Evolutionary conservation across 2,113 vertebrate genomes (phyloP), one percentile per base, ranked within the genome.

Genomic region (Bufo bufo): DNA sequence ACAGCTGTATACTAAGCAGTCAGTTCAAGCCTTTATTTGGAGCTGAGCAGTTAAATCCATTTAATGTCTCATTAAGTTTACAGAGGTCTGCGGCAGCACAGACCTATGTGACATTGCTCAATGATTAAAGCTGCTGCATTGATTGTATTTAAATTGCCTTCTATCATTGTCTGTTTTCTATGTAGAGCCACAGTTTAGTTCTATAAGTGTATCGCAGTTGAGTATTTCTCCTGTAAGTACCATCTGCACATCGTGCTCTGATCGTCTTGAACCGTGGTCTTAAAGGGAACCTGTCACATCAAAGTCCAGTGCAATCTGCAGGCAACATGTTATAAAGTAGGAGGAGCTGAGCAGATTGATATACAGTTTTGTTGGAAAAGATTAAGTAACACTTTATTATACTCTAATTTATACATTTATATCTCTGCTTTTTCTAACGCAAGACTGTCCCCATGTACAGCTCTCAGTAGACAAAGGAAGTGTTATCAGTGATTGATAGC

Each of bases 51-150:
- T 87, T 80, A 54, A 71, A 69, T 87, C 77, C 7, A 23, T 81
- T 81, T 87, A 81, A 80, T 87, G 77, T 87, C 59, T 87, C 85
- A 81, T 87, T 87, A 81, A 12, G 85, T 58, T 71, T 43, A 81
- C 63, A 65, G 72, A 69, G 33, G 63, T 43, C 61, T 1, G 63
- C 77, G 14, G 77, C 49, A n/a, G 85, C 50, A 56, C 52, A 69
- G 6, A 72, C 50, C 52, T 14, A 19, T 56, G 47, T 71, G 85
- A 81, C 85, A 80, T 71, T 56, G 23, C 66, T 69, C 45, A 87
- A 81, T 59, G 85, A 56, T 79, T 79, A 33, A 17, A 66, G 66
- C 77, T 80, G 47, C 63, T 16, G 50, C 85, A 87, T 81, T 13
- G 47, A 81, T 87, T 87, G 6, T 7, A 43, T 47, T 56, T 56